phyloP scores from a whole-genome alignment of 2,888 invertebrate species.

The Drosophila ustulata region DNA sequence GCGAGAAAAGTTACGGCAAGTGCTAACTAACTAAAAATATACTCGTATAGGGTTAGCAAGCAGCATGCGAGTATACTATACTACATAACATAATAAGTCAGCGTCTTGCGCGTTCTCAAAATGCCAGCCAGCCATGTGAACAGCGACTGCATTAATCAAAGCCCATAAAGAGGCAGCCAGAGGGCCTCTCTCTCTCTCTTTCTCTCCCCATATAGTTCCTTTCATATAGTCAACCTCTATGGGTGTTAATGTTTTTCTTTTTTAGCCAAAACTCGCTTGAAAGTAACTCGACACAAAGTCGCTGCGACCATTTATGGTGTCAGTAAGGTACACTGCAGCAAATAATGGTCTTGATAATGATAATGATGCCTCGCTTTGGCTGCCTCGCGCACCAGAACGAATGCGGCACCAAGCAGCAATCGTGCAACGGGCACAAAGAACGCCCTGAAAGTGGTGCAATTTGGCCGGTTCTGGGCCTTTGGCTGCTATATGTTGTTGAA shows the following conservation, averaged over 20 bases:
- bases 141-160: slow-evolving; percentile 53
- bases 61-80: slow-evolving; percentile 40
- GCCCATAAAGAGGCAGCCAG: slow-evolving; percentile 40
- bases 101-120: slow-evolving; percentile 71
- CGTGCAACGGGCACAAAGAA: slow-evolving; percentile 8
- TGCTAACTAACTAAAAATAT: slow-evolving; percentile 71
- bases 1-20: slow-evolving; percentile 74
- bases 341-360: slow-evolving; percentile 71
- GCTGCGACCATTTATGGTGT: slow-evolving; percentile 72
- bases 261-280: slow-evolving; percentile 32
- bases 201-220: slow-evolving; percentile 2
- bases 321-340: slow-evolving; percentile 80
- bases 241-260: slow-evolving; percentile 41
- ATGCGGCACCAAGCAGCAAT: slow-evolving; percentile 43
- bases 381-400: slow-evolving; percentile 28
- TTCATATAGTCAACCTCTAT: slow-evolving; percentile 18
- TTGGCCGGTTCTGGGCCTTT: slow-evolving; percentile 57
- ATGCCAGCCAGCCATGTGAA: slow-evolving; percentile 58
- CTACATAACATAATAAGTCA: slow-evolving; percentile 40
- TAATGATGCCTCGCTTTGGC: slow-evolving; percentile 72
- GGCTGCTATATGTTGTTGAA: slow-evolving; percentile 26
- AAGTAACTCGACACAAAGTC: slow-evolving; percentile 40
- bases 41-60: background rate
- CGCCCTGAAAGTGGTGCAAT: slow-evolving; percentile 79
- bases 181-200: slow-evolving; percentile 35